phyloP scores from a whole-genome alignment of 2,888 invertebrate genomes.

The Epinotia nisella region DNA sequence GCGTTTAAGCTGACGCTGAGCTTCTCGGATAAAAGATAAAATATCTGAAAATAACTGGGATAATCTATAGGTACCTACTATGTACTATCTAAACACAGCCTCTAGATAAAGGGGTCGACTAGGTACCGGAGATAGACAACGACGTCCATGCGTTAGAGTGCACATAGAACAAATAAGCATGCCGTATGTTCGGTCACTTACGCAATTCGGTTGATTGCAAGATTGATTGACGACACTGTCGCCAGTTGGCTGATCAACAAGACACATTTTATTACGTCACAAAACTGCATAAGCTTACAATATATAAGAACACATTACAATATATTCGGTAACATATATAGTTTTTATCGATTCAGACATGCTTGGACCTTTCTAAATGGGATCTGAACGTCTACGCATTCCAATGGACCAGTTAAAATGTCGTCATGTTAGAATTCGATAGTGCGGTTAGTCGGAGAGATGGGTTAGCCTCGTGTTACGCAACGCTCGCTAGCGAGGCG shows the following conservation, averaged over 20 bases:
- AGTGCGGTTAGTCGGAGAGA: constrained; percentile 18
- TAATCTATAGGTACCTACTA: constrained; percentile 2
- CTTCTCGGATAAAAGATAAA: constrained; percentile 5
- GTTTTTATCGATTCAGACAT: constrained; percentile 10
- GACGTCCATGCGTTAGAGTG: constrained; percentile 73
- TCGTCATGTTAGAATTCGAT: constrained; percentile 24
- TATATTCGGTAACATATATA: constrained; percentile 23
- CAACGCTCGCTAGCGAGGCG: neutral
- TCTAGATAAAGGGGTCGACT: constrained; percentile 48
- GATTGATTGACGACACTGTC: constrained; percentile 96
- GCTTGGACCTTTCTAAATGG: constrained; percentile 24
- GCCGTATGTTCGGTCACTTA: constrained; percentile 87
- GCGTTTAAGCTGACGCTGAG: constrained; percentile 32
- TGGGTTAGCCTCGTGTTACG: constrained; percentile 28
- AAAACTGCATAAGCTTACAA: constrained; percentile 72
- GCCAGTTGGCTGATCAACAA: constrained; percentile 93
- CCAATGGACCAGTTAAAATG: constrained; percentile 17
- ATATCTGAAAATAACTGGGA: constrained; percentile 13
- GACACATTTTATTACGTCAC: constrained; percentile 81
- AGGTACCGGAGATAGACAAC: constrained; percentile 56
- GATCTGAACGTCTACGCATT: neutral
- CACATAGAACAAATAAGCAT: constrained; percentile 73
- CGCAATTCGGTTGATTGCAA: constrained; percentile 96
- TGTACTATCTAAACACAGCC: constrained; percentile 54
- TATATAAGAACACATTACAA: constrained; percentile 25